Base-by-base conservation (phyloP, 2,888 invertebrate genomes). In the Eupithecia subumbrata region DNA sequence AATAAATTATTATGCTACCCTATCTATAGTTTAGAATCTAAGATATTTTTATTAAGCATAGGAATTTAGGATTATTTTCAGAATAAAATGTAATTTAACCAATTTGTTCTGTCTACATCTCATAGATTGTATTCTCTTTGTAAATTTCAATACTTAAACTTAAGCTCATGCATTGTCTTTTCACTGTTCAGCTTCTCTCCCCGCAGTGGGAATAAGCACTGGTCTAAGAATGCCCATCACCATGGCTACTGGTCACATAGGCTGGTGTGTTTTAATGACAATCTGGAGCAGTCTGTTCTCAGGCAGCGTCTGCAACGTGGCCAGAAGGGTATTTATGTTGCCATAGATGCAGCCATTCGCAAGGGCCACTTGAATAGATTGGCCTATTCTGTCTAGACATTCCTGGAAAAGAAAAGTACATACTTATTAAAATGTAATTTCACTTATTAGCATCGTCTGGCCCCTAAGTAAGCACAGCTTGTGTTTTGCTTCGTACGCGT, bases 321-420 rank as follows among this genome's bases (percentile, higher is more conserved):
- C 95, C 5, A 97, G 91, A 18, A 97, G 89, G 82, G 96, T 96
- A 76, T 97, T 97, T 81, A 97, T 96, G 88, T 97, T 98, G 37
- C 98, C 97, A 87, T 97, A 97, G 67, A 98, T 96, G 88, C 97
- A 97, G 77, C 97, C 97, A 40, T 97, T 96, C 25, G 97, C 96
- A 48, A 98, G 92, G 0, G 97, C 97, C 18, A 98, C 97, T 89
- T 98, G 98, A 0, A 98, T 95, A 0, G 97, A 96, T 88, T 98
- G 98, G 0, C 97, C 97, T 81, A 97, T 96, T 84, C 98, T 95
- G 88, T 98, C 98, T 77, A 98, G 91, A 70, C 96, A 95, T 70
- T 96, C 94, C 90, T 97, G 95, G 34, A 95, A 90, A 60, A 25
- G 3, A n/a, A 56, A 22, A 22, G 8, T 52, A 5, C 11, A 5